These are phyloP conservation scores for Amyelois transitella DNA, from an alignment of 1,140 invertebrate genomes.

Conservation along the genomic window DNA sequence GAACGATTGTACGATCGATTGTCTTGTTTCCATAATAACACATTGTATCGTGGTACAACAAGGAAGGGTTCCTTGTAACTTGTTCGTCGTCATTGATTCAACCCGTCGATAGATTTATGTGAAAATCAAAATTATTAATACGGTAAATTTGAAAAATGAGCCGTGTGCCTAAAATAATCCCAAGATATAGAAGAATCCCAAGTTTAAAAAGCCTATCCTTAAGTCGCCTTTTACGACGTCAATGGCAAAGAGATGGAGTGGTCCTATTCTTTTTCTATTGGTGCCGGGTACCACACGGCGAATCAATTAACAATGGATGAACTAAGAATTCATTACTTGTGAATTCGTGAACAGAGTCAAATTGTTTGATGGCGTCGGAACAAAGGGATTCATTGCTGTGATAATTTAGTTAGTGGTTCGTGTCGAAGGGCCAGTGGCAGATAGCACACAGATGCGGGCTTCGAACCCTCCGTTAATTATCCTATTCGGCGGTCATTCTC, in stretches of 20 bases:
- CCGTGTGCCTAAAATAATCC: too few relatives aligned
- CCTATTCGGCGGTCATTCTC: not conserved
- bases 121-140: too few relatives aligned
- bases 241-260: too few relatives aligned
- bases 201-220: too few relatives aligned
- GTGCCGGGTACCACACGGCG: too few relatives aligned
- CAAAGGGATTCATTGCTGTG: not conserved
- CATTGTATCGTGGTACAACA: slow-evolving; percentile 47
- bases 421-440: not conserved
- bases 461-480: not conserved
- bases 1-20: slow-evolving; percentile 34
- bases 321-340: not conserved
- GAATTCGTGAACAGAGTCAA: slow-evolving; percentile 1
- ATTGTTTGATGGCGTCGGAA: not conserved
- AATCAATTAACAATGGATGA: too few relatives aligned
- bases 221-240: too few relatives aligned
- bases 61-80: slow-evolving; percentile 36
- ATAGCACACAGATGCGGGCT: not conserved
- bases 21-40: slow-evolving; percentile 59
- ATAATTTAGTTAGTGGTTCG: slow-evolving; percentile 1
- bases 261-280: too few relatives aligned
- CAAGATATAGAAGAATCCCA: too few relatives aligned
- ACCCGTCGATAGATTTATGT: too few relatives aligned
- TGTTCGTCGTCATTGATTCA: too few relatives aligned
- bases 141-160: too few relatives aligned